Percentiles rank a stretch among this genome's conserved stretches.
Conservation (phyloP, 2,888 invertebrate species). For the Lycophotia porphyrea region DNA sequence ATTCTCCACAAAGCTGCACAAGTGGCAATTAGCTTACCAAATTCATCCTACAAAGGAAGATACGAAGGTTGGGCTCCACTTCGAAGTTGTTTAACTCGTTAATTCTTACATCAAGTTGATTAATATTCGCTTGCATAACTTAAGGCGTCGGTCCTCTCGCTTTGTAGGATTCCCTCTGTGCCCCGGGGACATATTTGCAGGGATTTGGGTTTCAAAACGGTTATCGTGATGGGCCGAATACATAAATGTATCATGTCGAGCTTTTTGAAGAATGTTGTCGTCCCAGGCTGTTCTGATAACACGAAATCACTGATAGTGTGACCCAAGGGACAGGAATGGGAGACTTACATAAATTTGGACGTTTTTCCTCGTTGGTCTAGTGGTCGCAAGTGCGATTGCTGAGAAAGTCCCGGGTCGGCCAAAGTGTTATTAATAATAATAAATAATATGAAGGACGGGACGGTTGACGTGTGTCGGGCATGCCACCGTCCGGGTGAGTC, state of each 20-base stretch:
- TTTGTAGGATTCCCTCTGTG: slow-evolving; percentile 11
- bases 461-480: too few relatives aligned
- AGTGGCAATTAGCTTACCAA: slow-evolving; percentile 27
- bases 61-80: slow-evolving; percentile 14
- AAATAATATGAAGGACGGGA: too few relatives aligned
- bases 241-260: too few relatives aligned
- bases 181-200: background rate
- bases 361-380: background rate
- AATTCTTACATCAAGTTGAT: slow-evolving; percentile 51
- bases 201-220: background rate
- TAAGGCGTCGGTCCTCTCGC: background rate
- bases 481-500: too few relatives aligned
- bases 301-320: background rate
- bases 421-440: too few relatives aligned
- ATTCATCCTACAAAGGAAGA: slow-evolving; percentile 32
- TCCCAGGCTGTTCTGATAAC: background rate
- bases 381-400: background rate
- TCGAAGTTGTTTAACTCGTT: slow-evolving; percentile 44
- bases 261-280: slow-evolving; percentile 1
- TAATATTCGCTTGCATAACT: slow-evolving; percentile 52
- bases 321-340: background rate
- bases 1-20: background rate
- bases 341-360: background rate
- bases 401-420: background rate
- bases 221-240: slow-evolving; percentile 5